Evolutionary conservation across 2,113 vertebrate genomes (phyloP), one percentile per base, ranked within the genome.

Genomic region (Catharus bicknelli): DNA sequence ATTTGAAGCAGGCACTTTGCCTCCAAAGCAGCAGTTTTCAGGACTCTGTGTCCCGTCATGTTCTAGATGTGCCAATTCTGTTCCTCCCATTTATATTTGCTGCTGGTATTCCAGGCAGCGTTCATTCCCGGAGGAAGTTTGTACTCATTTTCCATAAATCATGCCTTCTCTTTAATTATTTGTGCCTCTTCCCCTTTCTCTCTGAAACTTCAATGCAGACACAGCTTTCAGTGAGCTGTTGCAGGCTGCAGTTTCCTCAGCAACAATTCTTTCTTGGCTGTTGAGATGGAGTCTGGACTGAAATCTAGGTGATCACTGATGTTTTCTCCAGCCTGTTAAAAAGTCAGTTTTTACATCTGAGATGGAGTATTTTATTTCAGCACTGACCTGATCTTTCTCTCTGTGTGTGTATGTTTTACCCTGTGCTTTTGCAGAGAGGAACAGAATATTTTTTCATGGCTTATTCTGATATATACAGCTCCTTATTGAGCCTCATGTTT

Each of bases 41-140:
- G 83, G 40, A 19, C 18, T 77, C 29, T 1, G 1, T 78, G 42
- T n/a, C 34, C 26, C 0, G 0, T 38, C 1, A 1, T 40, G 26
- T 57, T 89, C n/a, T 82, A 45, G 21, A 53, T 7, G 12, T 72
- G 48, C 40, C 42, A 36, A 0, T 83, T 83, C 58, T 61, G 22
- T 80, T 87, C 43, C 53, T 81, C 29, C 47, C 40, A 22, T 80
- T 86, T 67, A 5, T 63, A 62, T 54, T 91, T 64, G 50, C 36
- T 72, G 30, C 57, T 62, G 4, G 10, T 86, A 40, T 48, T 73
- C 47, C 43, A 70, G 29, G 30, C 11, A 53, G 26, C 38, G 51
- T 87, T 83, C 18, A 18, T 91, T 90, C n/a, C 62, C 64, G n/a
- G 22, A 42, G 26, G 34, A 84, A 47, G 11, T 38, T 70, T 54